phyloP scores from a whole-genome alignment of 2,888 invertebrate genomes.

The Habrosyne pyritoides region DNA sequence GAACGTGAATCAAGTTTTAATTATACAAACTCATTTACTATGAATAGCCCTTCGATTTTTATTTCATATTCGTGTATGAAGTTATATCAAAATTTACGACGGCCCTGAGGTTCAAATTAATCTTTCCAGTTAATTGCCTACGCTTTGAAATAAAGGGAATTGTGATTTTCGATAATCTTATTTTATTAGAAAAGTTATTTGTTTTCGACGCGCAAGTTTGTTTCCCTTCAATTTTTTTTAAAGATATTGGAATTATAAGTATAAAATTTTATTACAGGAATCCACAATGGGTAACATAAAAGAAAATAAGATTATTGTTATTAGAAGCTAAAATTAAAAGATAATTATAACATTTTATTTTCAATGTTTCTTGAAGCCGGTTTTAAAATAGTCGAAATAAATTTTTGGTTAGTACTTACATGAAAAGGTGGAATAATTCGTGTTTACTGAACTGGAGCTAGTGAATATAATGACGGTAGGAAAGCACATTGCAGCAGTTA shows the following conservation, averaged over 20 bases:
- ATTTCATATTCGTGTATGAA: not conserved
- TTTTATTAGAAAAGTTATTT: not conserved
- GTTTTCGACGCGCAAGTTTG: not conserved
- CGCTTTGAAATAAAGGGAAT: not conserved
- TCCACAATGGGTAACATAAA: no score
- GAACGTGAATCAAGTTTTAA: slow-evolving; percentile 3
- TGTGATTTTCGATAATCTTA: not conserved
- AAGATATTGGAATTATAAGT: no score
- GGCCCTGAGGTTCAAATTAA: not conserved
- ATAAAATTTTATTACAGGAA: no score
- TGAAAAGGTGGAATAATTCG: slow-evolving; percentile 38
- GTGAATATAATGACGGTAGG: slow-evolving; percentile 42
- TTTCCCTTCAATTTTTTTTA: no score
- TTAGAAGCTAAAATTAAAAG: not conserved
- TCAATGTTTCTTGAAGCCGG: not conserved
- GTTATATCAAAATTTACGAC: not conserved
- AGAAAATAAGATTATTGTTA: no score
- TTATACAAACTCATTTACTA: not conserved
- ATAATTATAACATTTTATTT: not conserved
- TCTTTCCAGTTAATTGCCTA: not conserved
- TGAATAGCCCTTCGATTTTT: not conserved
- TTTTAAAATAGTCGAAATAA: not conserved
- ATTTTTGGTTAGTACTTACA: slow-evolving; percentile 29
- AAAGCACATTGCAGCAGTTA: slow-evolving; percentile 50
- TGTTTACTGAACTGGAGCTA: slow-evolving; percentile 42